Evolutionary conservation across 2,888 invertebrate species (phyloP).

Genomic region (Gryllus longicercus): DNA sequence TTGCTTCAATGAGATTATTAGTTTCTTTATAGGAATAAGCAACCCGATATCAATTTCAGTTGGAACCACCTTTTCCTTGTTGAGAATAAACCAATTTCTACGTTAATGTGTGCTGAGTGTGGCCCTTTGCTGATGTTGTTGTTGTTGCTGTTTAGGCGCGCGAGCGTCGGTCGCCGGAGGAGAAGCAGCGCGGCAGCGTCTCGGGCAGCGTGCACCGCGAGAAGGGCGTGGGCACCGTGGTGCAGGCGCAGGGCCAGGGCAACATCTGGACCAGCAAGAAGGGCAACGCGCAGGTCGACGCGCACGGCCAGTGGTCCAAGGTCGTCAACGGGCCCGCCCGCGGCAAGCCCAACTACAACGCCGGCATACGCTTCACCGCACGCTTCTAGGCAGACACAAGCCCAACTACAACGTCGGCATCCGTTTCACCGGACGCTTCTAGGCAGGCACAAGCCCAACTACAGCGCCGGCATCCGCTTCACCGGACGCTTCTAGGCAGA

Average conservation of each 20-base stretch:
- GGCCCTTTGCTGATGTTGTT: too few relatives aligned
- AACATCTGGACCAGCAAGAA: conserved; percentile 28
- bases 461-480: conserved; percentile 23
- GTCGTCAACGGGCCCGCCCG: conserved; percentile 24
- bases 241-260: conserved; percentile 27
- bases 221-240: conserved; percentile 26
- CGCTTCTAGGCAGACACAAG: not conserved
- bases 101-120: too few relatives aligned
- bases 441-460: conserved; percentile 19
- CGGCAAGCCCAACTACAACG: conserved; percentile 23
- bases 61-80: too few relatives aligned
- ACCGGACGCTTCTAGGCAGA: conserved; percentile 12
- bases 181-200: not conserved
- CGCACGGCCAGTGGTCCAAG: conserved; percentile 27
- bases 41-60: too few relatives aligned
- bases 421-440: conserved; percentile 20
- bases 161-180: not conserved
- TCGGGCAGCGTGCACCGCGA: conserved; percentile 24
- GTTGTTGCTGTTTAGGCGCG: not conserved
- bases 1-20: too few relatives aligned
- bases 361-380: conserved; percentile 21
- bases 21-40: too few relatives aligned
- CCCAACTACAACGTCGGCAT: not conserved
- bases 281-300: conserved; percentile 28
- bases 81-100: too few relatives aligned